These are phyloP conservation scores for Aphrocallistes beatrix DNA, from an alignment of 37 sponge, comb jelly and placozoan species.

Conservation along the genomic window DNA sequence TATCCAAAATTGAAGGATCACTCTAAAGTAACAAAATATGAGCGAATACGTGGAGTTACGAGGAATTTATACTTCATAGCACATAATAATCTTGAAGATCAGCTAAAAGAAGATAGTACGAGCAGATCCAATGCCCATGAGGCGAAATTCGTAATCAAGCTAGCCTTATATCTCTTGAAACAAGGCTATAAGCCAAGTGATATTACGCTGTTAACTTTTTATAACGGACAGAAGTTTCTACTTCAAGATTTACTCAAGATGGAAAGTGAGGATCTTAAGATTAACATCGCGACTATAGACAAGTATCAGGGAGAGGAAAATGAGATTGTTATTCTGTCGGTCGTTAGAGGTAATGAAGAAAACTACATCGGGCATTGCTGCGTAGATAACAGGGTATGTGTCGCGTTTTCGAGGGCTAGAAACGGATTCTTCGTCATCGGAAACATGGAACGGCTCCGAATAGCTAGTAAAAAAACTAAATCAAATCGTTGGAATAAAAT, in stretches of 20 bases:
- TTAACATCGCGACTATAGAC: constrained; percentile 70
- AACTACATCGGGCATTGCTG: constrained; percentile 63
- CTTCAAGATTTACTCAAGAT: constrained; percentile 36
- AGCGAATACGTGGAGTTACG: neutral
- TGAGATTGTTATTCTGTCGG: constrained; percentile 60
- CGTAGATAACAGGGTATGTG: constrained; percentile 68
- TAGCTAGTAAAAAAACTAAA: constrained; percentile 15
- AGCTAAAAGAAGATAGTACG: neutral
- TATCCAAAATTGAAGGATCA: neutral
- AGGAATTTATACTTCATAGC: constrained; percentile 20
- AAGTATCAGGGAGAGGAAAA: constrained; percentile 96
- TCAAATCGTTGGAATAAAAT: constrained; percentile 49
- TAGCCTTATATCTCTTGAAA: constrained; percentile 32
- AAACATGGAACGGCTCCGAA: constrained; percentile 42
- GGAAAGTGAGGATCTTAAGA: constrained; percentile 34
- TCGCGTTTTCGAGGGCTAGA: constrained; percentile 78
- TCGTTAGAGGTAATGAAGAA: constrained; percentile 58
- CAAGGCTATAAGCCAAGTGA: constrained; percentile 46
- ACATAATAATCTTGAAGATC: neutral
- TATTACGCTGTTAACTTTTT: constrained; percentile 76
- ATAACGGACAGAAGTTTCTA: constrained; percentile 58
- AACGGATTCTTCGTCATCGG: constrained; percentile 73
- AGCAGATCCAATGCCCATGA: constrained; percentile 21
- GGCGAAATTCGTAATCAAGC: neutral
- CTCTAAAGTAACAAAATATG: neutral